phyloP scores from a whole-genome alignment of 2,113 vertebrate species.

The Elephas maximus region DNA sequence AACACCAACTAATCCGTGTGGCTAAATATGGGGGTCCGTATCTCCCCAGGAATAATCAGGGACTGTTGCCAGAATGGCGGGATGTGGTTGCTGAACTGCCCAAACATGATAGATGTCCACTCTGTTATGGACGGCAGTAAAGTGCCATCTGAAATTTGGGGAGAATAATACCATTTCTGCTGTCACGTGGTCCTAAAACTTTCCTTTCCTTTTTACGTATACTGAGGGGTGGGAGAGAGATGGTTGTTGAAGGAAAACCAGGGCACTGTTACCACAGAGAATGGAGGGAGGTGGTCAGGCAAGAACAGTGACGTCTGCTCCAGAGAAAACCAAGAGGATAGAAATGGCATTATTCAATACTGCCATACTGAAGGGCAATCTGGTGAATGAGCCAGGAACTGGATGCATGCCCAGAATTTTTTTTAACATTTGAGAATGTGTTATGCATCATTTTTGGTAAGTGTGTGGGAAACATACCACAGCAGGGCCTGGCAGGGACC shows the following conservation, averaged over 20 bases:
- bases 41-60: background rate
- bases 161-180: accelerated
- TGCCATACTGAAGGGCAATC: background rate
- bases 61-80: background rate
- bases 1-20: background rate
- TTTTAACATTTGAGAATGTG: background rate
- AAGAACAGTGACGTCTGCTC: background rate
- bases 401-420: too few relatives aligned
- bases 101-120: background rate
- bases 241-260: background rate
- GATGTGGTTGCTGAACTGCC: background rate
- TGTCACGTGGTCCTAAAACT: background rate
- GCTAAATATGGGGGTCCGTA: background rate
- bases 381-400: background rate
- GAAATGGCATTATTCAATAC: background rate
- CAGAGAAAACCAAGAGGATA: background rate
- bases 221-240: background rate
- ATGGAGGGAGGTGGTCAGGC: background rate
- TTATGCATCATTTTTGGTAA: background rate
- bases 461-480: background rate
- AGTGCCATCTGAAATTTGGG: background rate
- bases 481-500: background rate
- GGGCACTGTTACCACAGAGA: background rate
- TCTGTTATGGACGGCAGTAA: background rate
- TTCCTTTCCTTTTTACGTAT: background rate